Evolutionary conservation across 2,888 invertebrate species (phyloP).

Genomic region (Lasioglossum morio): DNA sequence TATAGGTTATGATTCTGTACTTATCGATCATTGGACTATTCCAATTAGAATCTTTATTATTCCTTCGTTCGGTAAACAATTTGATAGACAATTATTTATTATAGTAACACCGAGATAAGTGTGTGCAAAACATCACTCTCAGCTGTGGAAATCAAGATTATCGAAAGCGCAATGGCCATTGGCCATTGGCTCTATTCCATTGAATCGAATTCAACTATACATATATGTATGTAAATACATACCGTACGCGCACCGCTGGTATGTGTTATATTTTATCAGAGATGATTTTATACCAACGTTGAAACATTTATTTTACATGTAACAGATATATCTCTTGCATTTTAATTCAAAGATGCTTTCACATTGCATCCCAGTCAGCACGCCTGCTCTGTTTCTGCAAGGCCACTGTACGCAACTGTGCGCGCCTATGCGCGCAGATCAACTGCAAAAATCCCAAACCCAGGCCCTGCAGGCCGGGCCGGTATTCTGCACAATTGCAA

Average conservation of each 20-base stretch:
- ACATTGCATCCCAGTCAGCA: too few relatives aligned
- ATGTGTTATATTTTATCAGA: neutral
- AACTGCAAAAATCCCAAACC: too few relatives aligned
- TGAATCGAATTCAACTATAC: slow-evolving; percentile 25
- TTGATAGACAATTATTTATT: neutral
- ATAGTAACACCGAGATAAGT: neutral
- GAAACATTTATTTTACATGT: neutral
- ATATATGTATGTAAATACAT: neutral
- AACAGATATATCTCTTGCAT: neutral
- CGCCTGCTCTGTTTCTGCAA: too few relatives aligned
- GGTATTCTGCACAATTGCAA: too few relatives aligned
- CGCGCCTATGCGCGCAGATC: too few relatives aligned
- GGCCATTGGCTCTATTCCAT: slow-evolving; percentile 30
- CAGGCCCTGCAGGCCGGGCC: too few relatives aligned
- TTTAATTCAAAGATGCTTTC: neutral
- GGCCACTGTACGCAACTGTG: too few relatives aligned
- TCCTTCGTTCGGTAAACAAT: neutral
- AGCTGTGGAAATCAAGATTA: slow-evolving; percentile 24
- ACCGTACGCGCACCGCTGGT: neutral
- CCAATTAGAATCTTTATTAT: neutral
- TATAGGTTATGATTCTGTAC: slow-evolving; percentile 57
- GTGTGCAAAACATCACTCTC: slow-evolving; percentile 14
- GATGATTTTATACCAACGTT: neutral
- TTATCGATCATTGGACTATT: neutral
- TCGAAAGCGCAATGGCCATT: slow-evolving; percentile 17